Conservation (phyloP, 2,113 vertebrate genomes). For the Stigmatopora argus region DNA sequence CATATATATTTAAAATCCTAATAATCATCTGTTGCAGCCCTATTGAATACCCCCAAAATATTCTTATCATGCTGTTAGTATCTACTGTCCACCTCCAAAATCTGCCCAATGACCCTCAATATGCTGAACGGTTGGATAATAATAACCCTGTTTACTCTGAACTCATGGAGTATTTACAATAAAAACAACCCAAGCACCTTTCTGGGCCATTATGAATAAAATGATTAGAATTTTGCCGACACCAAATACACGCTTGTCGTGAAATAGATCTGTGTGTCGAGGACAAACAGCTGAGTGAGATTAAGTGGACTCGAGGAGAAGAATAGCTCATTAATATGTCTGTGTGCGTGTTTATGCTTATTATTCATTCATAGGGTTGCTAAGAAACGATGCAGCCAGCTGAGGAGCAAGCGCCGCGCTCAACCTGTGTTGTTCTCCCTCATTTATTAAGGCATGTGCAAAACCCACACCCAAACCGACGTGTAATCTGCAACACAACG, state of each 20-base stretch:
- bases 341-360: constrained; percentile 52
- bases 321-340: constrained; percentile 52
- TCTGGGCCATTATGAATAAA: neutral
- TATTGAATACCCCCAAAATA: too few relatives aligned
- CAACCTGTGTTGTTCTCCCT: constrained; percentile 67
- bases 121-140: too few relatives aligned
- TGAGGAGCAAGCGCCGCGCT: constrained; percentile 57
- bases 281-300: constrained; percentile 55
- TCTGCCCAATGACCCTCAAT: too few relatives aligned
- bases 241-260: constrained; percentile 37
- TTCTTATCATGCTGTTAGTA: too few relatives aligned
- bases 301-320: constrained; percentile 49
- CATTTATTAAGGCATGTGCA: constrained; percentile 58
- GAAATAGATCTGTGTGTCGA: constrained; percentile 40
- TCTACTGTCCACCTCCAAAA: too few relatives aligned
- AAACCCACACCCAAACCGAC: constrained; percentile 26
- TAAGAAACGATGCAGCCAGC: constrained; percentile 63
- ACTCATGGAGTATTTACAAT: neutral
- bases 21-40: too few relatives aligned
- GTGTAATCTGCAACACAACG: constrained; percentile 25
- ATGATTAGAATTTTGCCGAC: constrained; percentile 13
- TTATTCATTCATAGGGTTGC: constrained; percentile 69
- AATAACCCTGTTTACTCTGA: neutral
- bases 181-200: neutral
- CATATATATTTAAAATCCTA: too few relatives aligned